Base-by-base conservation (phyloP, 2,113 vertebrate species). In the Hipposideros armiger region DNA sequence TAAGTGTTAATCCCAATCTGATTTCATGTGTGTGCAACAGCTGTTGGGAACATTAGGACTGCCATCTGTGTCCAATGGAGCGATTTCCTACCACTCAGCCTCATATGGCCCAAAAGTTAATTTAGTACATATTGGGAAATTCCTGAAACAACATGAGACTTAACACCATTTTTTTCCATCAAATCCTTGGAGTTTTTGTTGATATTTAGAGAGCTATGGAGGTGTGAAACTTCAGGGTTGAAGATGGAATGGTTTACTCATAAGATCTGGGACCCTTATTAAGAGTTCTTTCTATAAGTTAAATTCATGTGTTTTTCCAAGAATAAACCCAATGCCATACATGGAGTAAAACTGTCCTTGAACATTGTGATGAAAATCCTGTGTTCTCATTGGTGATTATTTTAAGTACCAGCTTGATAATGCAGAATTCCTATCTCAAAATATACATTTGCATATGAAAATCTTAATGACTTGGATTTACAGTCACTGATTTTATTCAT, bases 91-190 rank as follows among this genome's bases (percentile, higher is more conserved):
- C 97, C 97, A 96, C 97, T 95, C 52, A 81, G 97, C 94, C 97
- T 97, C 97, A 85, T 70, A 86, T 87, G 98, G 98, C 97, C 97
- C 97, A 81, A 97, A 98, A 98, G 96, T 98, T 98, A 98, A 99
- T 98, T 98, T 98, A 98, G 98, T 96, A 95, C 98, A 98, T 98
- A 98, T 98, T 99, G 98, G 96, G 98, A 99, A 99, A 99, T 99
- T 99, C 98, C 98, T 99, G 98, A 98, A 98, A 98, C 98, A 86
- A 98, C 98, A 97, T 96, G 98, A 98, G 98, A 98, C 97, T 98
- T 99, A 98, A 98, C 98, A 98, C 98, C 95, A 96, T 98, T 98
- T 98, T 98, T 97, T 98, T 97, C 96, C 97, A 98, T 97, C 98
- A 98, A 98, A 97, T 97, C 97, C 96, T 96, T 96, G 95, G 96